Base-by-base conservation (phyloP, 2,797 vertebrate genomes). In the Borostomias antarcticus region DNA sequence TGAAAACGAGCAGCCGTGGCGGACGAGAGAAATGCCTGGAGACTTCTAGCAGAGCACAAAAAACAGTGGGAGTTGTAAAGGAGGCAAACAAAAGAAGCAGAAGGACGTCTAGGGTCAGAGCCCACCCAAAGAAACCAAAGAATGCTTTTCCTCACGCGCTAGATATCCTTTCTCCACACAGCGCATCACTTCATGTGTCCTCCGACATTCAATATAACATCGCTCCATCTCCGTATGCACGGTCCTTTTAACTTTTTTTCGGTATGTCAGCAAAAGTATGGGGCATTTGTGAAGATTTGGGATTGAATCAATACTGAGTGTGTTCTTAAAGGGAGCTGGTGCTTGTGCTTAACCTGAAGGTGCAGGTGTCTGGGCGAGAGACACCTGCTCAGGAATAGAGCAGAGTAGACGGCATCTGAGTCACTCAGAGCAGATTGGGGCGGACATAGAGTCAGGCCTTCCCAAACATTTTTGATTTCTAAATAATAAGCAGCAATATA, bases 221-320 rank as follows among this genome's bases (percentile, higher is more conserved):
- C 72, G 13, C 32, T 64, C 19, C 35, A 59, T 74, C 58, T 68
- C 57, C 8, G 37, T 57, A 2, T 66, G 2, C 58, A 65, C 61
- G 40, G 29, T 51, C 56, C 17, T 66, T 30, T 47, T 19, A 51
- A 17, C 21, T 52, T 62, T 59, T 59, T 64, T 48, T 15, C 28
- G 78, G 85, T 80, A 79, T 79, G 84, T 88, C 79, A 86, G 85
- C 79, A 81, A 76, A 85, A 88, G 73, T 78, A 73, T 73, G 19
- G 53, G 70, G 72, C 73, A 73, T 35, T 26, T 67, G 72, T 35
- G 62, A 81, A 64, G 68, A 58, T 70, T 74, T 69, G 54, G 64
- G 69, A 19, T n/a, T 45, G 19, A 57, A 68, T 79, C 37, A 54
- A 43, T 70, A 15, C 58, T 48, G n/a, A 69, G 63, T 25, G 25